Base-by-base conservation (phyloP, 2,797 vertebrate species). In the Lutjanus campechanus region DNA sequence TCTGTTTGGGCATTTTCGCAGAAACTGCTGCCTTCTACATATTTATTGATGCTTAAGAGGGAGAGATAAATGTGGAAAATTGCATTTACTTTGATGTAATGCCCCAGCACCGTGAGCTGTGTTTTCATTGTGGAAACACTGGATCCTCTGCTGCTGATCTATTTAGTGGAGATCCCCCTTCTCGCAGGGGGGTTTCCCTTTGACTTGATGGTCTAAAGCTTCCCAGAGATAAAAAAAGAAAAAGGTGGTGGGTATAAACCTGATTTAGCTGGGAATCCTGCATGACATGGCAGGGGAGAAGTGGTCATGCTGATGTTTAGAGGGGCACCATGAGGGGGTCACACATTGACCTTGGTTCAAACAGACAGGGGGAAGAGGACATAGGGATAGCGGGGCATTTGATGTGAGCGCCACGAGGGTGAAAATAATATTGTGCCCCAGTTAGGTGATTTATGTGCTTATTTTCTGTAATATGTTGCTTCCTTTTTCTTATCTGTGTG, bases 231-330 rank as follows among this genome's bases (percentile, higher is more conserved):
- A 50, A 72, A 66, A n/a, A n/a, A n/a, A n/a, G n/a, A n/a, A n/a
- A n/a, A 17, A 19, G 47, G 29, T 19, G 16, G 19, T 9, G 54
- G 66, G 59, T 79, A n/a, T 59, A 55, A 75, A 72, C 20, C 4
- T 66, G 41, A 79, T 79, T 84, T 73, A 71, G 36, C 56, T 68
- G 44, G 40, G 56, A 56, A 53, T 51, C 56, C 44, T 71, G 50
- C n/a, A 47, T 49, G 69, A 58, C 78, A 54, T 15, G 51, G 63
- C 44, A 61, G 74, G 66, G 50, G 40, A 46, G 66, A 54, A 20
- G 49, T 51, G 29, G 25, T 68, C 54, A 49, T 77, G 79, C 36
- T 74, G 69, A 79, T 76, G 76, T 51, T 46, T 36, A 53, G 46
- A 36, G 61, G 61, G 50, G 46, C 29, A 64, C n/a, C 6, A 11